phyloP scores from a whole-genome alignment of 2,113 vertebrate genomes.

The Hemicordylus capensis region DNA sequence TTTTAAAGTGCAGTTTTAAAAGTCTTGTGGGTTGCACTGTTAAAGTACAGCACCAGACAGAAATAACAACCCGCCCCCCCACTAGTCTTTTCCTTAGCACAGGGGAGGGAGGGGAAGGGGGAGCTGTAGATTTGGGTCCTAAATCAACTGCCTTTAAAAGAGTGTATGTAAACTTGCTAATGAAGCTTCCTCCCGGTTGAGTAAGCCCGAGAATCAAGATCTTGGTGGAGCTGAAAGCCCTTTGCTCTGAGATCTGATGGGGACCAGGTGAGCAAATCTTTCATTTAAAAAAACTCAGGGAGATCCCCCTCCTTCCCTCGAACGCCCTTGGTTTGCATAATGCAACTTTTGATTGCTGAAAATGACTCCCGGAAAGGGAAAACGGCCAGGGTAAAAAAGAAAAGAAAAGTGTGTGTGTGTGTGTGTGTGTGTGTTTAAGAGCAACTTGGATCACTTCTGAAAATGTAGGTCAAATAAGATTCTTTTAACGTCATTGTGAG shows the following conservation, averaged over 20 bases:
- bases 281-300: slow-evolving; percentile 2
- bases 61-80: neutral
- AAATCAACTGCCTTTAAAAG: slow-evolving; percentile 45
- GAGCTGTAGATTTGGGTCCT: slow-evolving; percentile 42
- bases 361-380: neutral
- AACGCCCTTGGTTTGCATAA: neutral
- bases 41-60: neutral
- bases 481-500: neutral
- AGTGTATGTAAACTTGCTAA: slow-evolving; percentile 30
- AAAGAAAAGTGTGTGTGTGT: no score
- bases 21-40: neutral
- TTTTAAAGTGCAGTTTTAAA: neutral
- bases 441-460: neutral
- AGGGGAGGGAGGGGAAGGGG: slow-evolving; percentile 10
- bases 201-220: slow-evolving; percentile 35
- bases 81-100: slow-evolving; percentile 19
- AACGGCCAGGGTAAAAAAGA: no score
- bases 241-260: slow-evolving; percentile 47
- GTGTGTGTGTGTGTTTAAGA: no score
- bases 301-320: neutral
- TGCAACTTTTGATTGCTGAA: neutral
- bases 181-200: slow-evolving; percentile 43
- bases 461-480: neutral
- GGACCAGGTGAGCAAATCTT: slow-evolving; percentile 72
- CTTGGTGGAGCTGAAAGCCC: slow-evolving; percentile 46